These are phyloP conservation scores for Hypomecis punctinalis DNA, from an alignment of 2,888 invertebrate species.

Conservation along the genomic window DNA sequence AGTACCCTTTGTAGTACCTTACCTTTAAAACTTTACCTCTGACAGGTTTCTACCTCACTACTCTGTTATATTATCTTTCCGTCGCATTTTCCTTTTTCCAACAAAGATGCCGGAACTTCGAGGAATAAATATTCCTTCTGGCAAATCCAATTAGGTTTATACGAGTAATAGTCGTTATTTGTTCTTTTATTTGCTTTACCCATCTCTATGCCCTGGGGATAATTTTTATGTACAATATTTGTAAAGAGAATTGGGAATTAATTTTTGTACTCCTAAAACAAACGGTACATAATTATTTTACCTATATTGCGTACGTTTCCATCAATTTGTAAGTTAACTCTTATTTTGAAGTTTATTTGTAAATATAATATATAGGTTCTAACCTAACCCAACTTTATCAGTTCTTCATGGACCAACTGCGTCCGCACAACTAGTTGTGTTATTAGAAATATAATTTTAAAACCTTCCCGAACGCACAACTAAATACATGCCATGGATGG, in stretches of 20 bases:
- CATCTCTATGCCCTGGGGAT: background rate
- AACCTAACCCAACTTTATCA: too few relatives aligned
- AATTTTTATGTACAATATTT: background rate
- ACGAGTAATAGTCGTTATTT: conserved; percentile 8
- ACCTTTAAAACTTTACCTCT: background rate
- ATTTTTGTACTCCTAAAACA: background rate
- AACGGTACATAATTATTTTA: background rate
- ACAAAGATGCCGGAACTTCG: conserved; percentile 1
- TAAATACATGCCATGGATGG: too few relatives aligned
- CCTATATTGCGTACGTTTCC: too few relatives aligned
- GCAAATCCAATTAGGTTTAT: conserved; percentile 18
- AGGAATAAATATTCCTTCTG: conserved; percentile 15
- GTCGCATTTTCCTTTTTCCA: conserved; percentile 10
- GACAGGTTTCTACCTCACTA: background rate
- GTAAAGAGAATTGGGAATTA: background rate
- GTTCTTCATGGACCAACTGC: too few relatives aligned
- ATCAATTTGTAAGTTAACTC: too few relatives aligned
- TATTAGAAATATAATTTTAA: too few relatives aligned
- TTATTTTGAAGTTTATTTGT: too few relatives aligned
- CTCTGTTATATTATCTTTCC: conserved; percentile 3
- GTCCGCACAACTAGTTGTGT: too few relatives aligned
- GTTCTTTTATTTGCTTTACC: background rate
- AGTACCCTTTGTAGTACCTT: background rate
- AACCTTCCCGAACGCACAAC: too few relatives aligned
- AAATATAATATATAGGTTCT: too few relatives aligned